phyloP scores from a whole-genome alignment of 2,888 invertebrate species.

The Pomacea canaliculata region DNA sequence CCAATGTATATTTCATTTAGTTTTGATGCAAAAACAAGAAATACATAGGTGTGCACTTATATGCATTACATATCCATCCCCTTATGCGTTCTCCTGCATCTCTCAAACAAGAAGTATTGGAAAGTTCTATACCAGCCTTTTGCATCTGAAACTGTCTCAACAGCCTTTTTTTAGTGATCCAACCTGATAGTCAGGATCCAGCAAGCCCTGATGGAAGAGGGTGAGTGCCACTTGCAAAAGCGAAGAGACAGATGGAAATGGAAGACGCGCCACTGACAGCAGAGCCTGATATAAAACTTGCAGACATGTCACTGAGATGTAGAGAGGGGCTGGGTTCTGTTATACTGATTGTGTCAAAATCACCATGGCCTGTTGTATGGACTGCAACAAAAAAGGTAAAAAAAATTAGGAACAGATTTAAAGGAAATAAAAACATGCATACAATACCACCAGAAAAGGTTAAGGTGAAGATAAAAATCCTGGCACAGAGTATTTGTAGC shows the following conservation, averaged over 20 bases:
- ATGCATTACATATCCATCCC: too few relatives aligned
- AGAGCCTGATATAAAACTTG: conserved; percentile 1
- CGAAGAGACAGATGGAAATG: not conserved
- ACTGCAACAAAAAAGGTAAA: not conserved
- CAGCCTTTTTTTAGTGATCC: not conserved
- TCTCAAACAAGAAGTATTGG: too few relatives aligned
- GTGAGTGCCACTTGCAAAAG: conserved; percentile 3
- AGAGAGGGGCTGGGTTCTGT: not conserved
- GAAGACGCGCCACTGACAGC: not conserved
- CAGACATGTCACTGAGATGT: conserved; percentile 1
- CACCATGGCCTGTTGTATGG: not conserved
- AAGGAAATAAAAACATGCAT: too few relatives aligned
- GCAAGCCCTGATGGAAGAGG: not conserved
- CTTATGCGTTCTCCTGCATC: too few relatives aligned
- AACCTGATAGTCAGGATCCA: conserved; percentile 7
- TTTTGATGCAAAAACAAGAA: too few relatives aligned
- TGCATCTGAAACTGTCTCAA: not conserved
- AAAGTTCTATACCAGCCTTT: too few relatives aligned
- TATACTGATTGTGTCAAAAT: not conserved
- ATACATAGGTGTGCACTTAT: too few relatives aligned
- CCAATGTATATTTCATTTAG: not conserved
- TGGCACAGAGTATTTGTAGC: too few relatives aligned
- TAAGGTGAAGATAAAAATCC: too few relatives aligned
- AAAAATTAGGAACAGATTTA: too few relatives aligned
- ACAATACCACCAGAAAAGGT: too few relatives aligned